phyloP scores from a whole-genome alignment of 2,797 vertebrate species.

The Orestias chungarensis region DNA sequence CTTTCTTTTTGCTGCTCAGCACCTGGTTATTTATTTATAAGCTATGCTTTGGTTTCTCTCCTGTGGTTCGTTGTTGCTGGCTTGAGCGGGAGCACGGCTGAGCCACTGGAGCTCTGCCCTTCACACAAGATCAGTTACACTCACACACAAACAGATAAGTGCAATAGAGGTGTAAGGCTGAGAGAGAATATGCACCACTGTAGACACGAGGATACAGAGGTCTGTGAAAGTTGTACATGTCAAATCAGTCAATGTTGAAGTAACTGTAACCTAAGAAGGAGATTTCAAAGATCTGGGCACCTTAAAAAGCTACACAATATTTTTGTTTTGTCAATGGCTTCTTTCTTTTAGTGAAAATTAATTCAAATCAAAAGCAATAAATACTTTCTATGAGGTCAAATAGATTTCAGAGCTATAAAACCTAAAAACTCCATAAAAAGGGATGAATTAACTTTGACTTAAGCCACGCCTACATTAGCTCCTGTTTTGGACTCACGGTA shows the following conservation, averaged over 20 bases:
- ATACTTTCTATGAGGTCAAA: neutral
- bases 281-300: neutral
- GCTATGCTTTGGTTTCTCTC: constrained; percentile 40
- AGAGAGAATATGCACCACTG: constrained; percentile 11
- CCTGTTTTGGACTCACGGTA: no score
- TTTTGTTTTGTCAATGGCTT: no score
- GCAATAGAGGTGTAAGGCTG: constrained; percentile 2
- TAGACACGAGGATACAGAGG: constrained; percentile 2
- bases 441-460: no score
- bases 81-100: constrained; percentile 25
- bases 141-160: constrained; percentile 7
- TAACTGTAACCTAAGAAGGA: neutral
- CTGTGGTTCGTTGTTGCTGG: constrained; percentile 37
- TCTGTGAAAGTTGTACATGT: neutral
- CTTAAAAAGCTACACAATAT: neutral
- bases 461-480: no score
- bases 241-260: constrained; percentile 2
- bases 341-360: neutral
- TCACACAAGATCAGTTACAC: constrained; percentile 62
- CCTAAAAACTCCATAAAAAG: no score
- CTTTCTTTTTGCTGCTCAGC: constrained; percentile 33
- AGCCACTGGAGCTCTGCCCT: constrained; percentile 44
- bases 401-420: no score
- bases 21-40: constrained; percentile 62
- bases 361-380: neutral